Conservation (phyloP, 1,140 invertebrate genomes). For the honey bee (Apis mellifera) region Amel_HAv3.1 CM009931.2:15037001-15037500, state of each 20-base stretch:
- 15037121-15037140: background rate
- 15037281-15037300: conserved; percentile 43
- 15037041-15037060: too few relatives aligned
- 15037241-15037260: conserved; percentile 1
- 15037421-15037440: background rate
- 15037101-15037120: background rate
- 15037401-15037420: background rate
- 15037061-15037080: background rate
- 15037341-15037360: conserved; percentile 33
- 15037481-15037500: conserved; percentile 37
- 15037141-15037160: conserved; percentile 1
- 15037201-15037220: conserved; percentile 24
- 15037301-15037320: conserved; percentile 13
- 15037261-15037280: conserved; percentile 29
- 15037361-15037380: conserved; percentile 49
- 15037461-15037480: conserved; percentile 56
- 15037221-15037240: conserved; percentile 25
- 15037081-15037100: background rate
- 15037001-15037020: too few relatives aligned
- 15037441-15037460: conserved; percentile 5
- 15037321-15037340: conserved; percentile 31
- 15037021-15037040: too few relatives aligned
- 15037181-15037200: background rate
- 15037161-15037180: background rate
- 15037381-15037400: background rate